A percentile compares a stretch with the other conserved stretches of the same genome.
These are phyloP conservation scores for Tupiocoris notatus DNA, from an alignment of 2,888 invertebrate genomes.

Conservation along the genomic window DNA sequence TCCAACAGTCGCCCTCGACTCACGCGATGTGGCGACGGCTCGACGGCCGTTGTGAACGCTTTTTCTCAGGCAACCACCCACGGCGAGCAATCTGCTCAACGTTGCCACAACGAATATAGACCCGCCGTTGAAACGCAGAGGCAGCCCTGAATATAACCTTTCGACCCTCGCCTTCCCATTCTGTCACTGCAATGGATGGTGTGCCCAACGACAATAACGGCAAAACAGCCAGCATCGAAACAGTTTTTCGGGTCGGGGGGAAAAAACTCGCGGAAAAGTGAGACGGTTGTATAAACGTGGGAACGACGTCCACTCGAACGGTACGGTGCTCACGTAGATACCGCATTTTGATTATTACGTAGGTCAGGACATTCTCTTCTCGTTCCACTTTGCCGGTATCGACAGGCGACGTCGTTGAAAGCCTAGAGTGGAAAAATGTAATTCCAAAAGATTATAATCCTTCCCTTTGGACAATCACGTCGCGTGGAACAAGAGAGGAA, in stretches of 20 bases:
- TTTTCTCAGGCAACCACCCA: neutral
- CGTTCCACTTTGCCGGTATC: too few species aligned
- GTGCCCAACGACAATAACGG: neutral
- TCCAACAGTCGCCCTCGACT: neutral
- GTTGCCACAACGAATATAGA: neutral
- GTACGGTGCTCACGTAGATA: too few species aligned
- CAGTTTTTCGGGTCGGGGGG: neutral
- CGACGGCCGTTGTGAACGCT: neutral
- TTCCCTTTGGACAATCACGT: too few species aligned
- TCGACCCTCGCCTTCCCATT: neutral
- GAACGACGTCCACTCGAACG: too few species aligned
- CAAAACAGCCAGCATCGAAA: neutral
- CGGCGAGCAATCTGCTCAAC: neutral
- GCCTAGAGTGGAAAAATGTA: too few species aligned
- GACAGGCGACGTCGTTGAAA: too few species aligned
- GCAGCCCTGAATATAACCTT: neutral
- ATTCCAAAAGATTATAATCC: too few species aligned
- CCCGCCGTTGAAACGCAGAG: neutral
- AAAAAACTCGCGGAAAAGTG: too few species aligned
- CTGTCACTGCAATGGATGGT: neutral
- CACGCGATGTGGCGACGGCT: neutral
- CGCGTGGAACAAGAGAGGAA: too few species aligned
- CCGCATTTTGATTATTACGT: too few species aligned
- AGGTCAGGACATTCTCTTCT: too few species aligned
- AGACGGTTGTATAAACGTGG: too few species aligned